Evolutionary conservation across 2,113 vertebrate species (phyloP).

Genomic region (Pomatostomus ruficeps): DNA sequence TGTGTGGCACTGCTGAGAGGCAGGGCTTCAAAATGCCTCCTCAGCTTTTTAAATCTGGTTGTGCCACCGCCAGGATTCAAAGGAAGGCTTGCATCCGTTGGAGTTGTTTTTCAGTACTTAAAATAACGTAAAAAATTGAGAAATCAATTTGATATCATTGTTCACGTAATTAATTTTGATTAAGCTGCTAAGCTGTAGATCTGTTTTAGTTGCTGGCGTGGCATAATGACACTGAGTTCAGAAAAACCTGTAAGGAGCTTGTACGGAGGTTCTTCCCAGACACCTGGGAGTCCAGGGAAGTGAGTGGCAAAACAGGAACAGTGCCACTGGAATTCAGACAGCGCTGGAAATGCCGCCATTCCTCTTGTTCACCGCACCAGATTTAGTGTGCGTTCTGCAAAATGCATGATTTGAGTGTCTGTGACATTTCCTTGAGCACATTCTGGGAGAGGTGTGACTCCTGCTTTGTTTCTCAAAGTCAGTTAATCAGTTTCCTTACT

Average conservation of each 20-base stretch:
- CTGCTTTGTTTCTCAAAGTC: neutral
- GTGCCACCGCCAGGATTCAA: neutral
- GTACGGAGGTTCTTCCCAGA: neutral
- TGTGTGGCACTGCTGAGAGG: neutral
- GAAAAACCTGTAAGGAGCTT: neutral
- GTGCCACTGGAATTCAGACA: neutral
- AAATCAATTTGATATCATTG: neutral
- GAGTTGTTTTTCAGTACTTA: neutral
- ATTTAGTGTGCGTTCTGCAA: neutral
- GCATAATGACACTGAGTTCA: neutral
- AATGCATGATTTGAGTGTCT: neutral
- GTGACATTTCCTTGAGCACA: neutral
- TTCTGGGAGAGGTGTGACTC: neutral
- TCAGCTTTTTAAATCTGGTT: neutral
- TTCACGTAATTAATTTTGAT: neutral
- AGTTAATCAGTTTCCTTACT: neutral
- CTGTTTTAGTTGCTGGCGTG: neutral
- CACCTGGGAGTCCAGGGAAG: neutral
- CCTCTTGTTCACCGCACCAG: neutral
- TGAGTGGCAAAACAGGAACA: neutral
- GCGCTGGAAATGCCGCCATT: neutral
- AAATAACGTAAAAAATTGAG: fast-evolving
- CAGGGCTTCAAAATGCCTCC: neutral
- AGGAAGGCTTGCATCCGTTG: neutral
- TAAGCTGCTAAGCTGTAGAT: neutral